Conservation (phyloP, 2,113 vertebrate species). For the Columba livia region DNA sequence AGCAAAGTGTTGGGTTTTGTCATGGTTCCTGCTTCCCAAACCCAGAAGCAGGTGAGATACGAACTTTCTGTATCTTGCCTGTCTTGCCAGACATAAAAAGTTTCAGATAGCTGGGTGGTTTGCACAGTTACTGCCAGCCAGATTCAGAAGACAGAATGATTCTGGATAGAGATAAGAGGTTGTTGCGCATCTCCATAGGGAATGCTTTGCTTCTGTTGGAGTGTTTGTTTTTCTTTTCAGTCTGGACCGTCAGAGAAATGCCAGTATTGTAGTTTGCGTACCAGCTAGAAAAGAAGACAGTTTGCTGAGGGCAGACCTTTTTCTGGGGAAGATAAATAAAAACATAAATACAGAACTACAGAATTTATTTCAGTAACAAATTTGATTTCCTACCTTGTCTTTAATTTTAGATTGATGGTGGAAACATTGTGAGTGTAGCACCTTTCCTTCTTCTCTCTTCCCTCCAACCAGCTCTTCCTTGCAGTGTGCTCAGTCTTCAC, state of each 20-base stretch:
- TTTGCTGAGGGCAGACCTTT: accelerated
- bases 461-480: background rate
- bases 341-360: accelerated
- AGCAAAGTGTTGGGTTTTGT: background rate
- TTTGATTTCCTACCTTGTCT: background rate
- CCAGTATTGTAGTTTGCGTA: background rate
- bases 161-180: background rate
- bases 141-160: background rate
- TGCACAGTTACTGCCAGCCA: background rate
- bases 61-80: background rate
- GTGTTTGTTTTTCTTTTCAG: background rate
- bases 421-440: background rate
- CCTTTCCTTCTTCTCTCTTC: background rate
- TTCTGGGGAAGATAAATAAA: background rate
- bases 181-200: background rate
- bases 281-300: background rate
- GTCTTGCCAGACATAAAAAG: background rate
- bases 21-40: background rate
- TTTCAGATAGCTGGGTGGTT: background rate
- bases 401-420: background rate
- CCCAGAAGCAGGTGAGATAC: background rate
- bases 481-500: background rate
- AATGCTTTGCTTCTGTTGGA: background rate
- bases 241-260: background rate
- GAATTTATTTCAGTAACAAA: background rate